Conservation (phyloP, 2,888 invertebrate genomes). For the Harpagoxenus sublaevis region DNA sequence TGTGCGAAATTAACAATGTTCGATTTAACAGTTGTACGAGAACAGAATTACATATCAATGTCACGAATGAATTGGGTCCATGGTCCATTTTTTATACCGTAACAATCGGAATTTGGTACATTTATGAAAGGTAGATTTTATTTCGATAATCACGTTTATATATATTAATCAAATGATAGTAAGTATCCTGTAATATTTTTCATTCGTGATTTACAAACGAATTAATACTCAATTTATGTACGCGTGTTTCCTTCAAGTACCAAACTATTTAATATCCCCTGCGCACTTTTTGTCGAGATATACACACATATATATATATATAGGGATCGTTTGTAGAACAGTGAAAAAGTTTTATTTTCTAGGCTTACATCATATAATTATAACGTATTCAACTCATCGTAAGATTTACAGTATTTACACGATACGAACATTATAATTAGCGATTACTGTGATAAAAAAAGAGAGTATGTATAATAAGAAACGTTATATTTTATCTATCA, state of each 20-base stretch:
- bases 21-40: constrained; percentile 28
- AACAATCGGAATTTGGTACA: constrained; percentile 25
- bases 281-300: constrained; percentile 16
- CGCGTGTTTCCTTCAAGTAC: constrained; percentile 19
- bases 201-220: constrained; percentile 25
- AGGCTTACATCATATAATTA: constrained; percentile 25
- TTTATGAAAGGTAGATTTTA: constrained; percentile 27
- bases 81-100: constrained; percentile 32
- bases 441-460: constrained; percentile 50
- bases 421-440: constrained; percentile 47
- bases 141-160: constrained; percentile 29
- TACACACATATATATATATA: constrained; percentile 5
- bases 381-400: constrained; percentile 26
- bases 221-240: constrained; percentile 31
- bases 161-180: not conserved
- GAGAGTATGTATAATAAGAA: constrained; percentile 37
- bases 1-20: constrained; percentile 32
- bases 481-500: constrained; percentile 56
- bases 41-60: constrained; percentile 45
- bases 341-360: constrained; percentile 42
- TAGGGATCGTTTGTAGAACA: constrained; percentile 42
- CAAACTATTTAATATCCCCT: constrained; percentile 21
- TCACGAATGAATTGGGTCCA: constrained; percentile 36
- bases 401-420: constrained; percentile 26
- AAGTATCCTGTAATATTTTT: constrained; percentile 17